Conservation (phyloP, 2,888 invertebrate species). For the Belgica antarctica region DNA sequence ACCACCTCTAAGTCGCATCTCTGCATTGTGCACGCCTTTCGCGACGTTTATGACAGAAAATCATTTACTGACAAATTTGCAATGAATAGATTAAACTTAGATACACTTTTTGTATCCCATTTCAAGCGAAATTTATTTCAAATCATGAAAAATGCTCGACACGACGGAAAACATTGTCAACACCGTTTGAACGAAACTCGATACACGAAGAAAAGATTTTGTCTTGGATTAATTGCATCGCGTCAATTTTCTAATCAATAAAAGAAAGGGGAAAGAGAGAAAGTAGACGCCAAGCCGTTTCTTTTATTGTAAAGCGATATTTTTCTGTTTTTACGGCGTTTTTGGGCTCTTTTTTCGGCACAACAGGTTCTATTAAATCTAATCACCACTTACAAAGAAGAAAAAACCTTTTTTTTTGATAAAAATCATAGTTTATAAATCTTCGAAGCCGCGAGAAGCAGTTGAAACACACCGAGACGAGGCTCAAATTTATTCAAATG, state of each 20-base stretch:
- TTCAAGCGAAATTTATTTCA: not conserved
- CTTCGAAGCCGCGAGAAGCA: not conserved
- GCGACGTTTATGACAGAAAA: no score
- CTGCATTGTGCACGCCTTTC: not conserved
- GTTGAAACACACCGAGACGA: not conserved
- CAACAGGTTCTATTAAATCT: slow-evolving; percentile 44
- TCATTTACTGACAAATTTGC: no score
- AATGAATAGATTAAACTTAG: no score
- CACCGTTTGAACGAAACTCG: slow-evolving; percentile 10
- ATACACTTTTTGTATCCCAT: no score
- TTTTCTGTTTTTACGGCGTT: slow-evolving; percentile 37
- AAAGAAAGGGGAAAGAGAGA: slow-evolving; percentile 28
- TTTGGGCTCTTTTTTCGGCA: slow-evolving; percentile 19
- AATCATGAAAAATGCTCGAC: slow-evolving; percentile 5
- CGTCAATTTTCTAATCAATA: slow-evolving; percentile 42
- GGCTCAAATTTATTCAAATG: not conserved
- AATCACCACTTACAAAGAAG: slow-evolving; percentile 34
- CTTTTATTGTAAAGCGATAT: slow-evolving; percentile 37
- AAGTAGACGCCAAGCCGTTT: slow-evolving; percentile 42
- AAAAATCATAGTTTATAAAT: slow-evolving; percentile 42
- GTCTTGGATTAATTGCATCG: slow-evolving; percentile 37
- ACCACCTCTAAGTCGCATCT: slow-evolving; percentile 4
- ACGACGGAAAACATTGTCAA: not conserved
- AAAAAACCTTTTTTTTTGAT: slow-evolving; percentile 12
- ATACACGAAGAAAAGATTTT: slow-evolving; percentile 10